Conservation (phyloP, 2,113 vertebrate genomes). For the Engystomops pustulosus region DNA sequence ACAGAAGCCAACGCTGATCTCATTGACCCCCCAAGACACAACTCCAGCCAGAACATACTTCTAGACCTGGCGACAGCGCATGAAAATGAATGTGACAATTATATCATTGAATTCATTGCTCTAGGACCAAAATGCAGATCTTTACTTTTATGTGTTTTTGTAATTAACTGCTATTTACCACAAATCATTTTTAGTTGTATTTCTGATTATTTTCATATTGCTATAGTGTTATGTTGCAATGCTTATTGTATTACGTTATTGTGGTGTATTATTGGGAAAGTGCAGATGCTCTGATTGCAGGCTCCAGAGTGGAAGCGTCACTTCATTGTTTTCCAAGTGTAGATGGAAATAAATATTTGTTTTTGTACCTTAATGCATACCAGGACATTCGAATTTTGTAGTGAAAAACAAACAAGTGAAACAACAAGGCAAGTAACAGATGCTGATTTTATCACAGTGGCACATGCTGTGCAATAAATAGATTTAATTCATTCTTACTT, state of each 20-base stretch:
- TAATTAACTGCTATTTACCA: background rate
- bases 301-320: background rate
- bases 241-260: background rate
- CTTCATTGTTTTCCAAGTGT: background rate
- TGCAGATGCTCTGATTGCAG: background rate
- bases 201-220: background rate
- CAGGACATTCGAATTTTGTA: too few relatives aligned
- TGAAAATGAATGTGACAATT: slow-evolving; percentile 31
- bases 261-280: background rate
- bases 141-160: background rate
- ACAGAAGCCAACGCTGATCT: slow-evolving; percentile 39
- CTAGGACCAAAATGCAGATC: background rate
- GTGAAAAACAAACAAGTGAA: too few relatives aligned
- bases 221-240: background rate
- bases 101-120: slow-evolving; percentile 24
- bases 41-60: slow-evolving; percentile 22
- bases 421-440: too few relatives aligned
- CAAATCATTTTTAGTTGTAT: background rate
- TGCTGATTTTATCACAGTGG: too few relatives aligned
- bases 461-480: too few relatives aligned
- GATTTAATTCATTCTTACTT: too few relatives aligned
- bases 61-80: slow-evolving; percentile 8
- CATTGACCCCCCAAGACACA: slow-evolving; percentile 40
- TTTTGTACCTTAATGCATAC: background rate
- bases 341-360: background rate